phyloP scores from a whole-genome alignment of 2,797 vertebrate genomes.

The Peromyscus melanophrys region DNA sequence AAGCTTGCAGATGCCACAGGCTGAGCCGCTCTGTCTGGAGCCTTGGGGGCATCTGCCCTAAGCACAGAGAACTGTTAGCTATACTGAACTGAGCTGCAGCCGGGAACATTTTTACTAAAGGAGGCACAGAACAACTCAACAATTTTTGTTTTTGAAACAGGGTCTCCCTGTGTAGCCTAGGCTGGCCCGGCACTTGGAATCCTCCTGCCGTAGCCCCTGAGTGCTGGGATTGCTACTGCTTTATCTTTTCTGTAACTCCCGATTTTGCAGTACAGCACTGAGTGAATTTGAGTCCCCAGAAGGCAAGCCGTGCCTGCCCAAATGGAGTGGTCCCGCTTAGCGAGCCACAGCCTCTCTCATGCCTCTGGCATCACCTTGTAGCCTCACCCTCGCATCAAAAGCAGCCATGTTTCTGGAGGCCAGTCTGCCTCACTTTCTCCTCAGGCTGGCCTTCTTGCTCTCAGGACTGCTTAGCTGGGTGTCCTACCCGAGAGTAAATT shows the following conservation, averaged over 20 bases:
- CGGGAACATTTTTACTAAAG: neutral
- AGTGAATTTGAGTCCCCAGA: neutral
- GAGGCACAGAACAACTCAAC: neutral
- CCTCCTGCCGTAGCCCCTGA: neutral
- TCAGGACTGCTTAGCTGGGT: too few relatives aligned
- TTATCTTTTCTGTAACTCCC: neutral
- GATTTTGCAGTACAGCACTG: neutral
- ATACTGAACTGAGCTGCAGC: neutral
- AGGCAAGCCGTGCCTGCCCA: neutral
- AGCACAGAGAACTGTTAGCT: neutral
- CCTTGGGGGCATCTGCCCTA: too few relatives aligned
- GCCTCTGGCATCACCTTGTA: neutral
- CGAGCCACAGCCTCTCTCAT: neutral
- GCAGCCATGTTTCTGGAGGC: neutral
- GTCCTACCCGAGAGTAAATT: neutral
- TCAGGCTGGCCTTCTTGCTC: neutral
- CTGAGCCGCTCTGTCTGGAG: neutral
- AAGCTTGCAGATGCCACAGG: neutral
- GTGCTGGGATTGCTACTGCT: neutral
- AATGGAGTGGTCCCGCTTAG: neutral
- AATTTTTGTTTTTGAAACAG: neutral
- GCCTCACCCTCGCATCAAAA: neutral
- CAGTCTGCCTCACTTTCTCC: neutral
- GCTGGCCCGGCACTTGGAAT: neutral
- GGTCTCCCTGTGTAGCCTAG: neutral